These are phyloP conservation scores for Montipora efflorescens DNA, from an alignment of 64 coral and sea anemone species.

Conservation along the genomic window DNA sequence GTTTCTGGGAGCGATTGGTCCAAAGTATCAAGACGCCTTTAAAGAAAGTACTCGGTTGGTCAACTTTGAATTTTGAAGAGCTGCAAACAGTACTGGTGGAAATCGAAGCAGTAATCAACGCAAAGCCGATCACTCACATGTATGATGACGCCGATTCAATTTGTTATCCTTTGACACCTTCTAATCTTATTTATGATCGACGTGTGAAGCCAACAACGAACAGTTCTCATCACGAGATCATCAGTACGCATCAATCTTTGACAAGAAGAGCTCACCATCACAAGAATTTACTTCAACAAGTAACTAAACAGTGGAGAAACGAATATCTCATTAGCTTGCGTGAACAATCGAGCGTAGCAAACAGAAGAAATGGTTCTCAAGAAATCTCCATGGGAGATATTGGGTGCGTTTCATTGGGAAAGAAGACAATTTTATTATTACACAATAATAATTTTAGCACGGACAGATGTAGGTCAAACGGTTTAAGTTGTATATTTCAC, in stretches of 20 bases:
- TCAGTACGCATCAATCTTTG: conserved; percentile 54
- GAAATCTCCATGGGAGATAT: conserved; percentile 1
- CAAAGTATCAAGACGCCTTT: conserved; percentile 40
- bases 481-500: conserved; percentile 55
- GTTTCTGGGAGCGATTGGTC: not conserved
- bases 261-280: conserved; percentile 44
- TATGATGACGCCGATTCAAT: conserved; percentile 50
- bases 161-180: conserved; percentile 43
- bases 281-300: conserved; percentile 50
- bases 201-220: conserved; percentile 22
- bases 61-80: conserved; percentile 39
- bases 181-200: conserved; percentile 55
- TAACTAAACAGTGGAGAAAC: conserved; percentile 58
- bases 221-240: conserved; percentile 37
- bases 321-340: conserved; percentile 24
- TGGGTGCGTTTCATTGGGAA: not conserved
- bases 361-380: conserved; percentile 2
- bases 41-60: conserved; percentile 32
- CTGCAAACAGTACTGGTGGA: conserved; percentile 33
- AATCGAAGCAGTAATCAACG: conserved; percentile 32
- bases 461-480: conserved; percentile 49
- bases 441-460: conserved; percentile 40
- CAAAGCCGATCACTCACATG: conserved; percentile 42
- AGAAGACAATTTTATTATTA: conserved; percentile 50
- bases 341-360: conserved; percentile 17